Conservation (phyloP, 2,888 invertebrate genomes). For the Choristoneura rosaceana region DNA sequence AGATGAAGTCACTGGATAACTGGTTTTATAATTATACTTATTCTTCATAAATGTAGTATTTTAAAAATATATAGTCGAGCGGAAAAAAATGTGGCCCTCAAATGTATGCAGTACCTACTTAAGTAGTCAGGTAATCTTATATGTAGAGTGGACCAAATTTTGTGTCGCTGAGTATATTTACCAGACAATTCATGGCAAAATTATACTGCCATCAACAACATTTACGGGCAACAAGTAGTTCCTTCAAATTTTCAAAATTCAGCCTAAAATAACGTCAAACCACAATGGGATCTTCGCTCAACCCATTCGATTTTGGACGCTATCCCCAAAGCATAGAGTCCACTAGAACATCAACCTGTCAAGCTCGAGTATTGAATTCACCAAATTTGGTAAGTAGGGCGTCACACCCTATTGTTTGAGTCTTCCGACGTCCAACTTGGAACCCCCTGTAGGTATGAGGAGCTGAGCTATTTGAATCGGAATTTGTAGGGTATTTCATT, state of each 20-base stretch:
- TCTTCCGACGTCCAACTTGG: conserved; percentile 21
- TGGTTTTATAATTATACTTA: no score
- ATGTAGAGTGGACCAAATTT: no score
- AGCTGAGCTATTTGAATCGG: background rate
- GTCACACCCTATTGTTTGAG: conserved; percentile 36
- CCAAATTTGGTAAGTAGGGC: conserved; percentile 42
- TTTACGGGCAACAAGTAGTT: background rate
- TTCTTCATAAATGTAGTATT: no score
- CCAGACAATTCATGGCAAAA: no score
- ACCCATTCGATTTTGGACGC: background rate
- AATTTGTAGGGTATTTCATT: conserved; percentile 1
- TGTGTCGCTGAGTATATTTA: no score
- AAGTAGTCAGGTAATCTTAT: no score
- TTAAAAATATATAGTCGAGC: no score
- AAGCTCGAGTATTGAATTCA: conserved; percentile 36
- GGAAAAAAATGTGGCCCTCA: no score
- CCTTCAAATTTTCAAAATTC: background rate
- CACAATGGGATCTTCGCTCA: background rate
- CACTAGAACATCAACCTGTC: conserved; percentile 14
- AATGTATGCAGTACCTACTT: no score
- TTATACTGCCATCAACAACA: background rate
- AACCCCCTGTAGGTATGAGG: conserved; percentile 18
- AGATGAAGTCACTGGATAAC: no score
- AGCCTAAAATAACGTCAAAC: background rate
- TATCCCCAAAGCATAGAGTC: background rate